These are phyloP conservation scores for Anabas testudineus DNA, from an alignment of 2,797 vertebrate genomes.

Conservation along the genomic window DNA sequence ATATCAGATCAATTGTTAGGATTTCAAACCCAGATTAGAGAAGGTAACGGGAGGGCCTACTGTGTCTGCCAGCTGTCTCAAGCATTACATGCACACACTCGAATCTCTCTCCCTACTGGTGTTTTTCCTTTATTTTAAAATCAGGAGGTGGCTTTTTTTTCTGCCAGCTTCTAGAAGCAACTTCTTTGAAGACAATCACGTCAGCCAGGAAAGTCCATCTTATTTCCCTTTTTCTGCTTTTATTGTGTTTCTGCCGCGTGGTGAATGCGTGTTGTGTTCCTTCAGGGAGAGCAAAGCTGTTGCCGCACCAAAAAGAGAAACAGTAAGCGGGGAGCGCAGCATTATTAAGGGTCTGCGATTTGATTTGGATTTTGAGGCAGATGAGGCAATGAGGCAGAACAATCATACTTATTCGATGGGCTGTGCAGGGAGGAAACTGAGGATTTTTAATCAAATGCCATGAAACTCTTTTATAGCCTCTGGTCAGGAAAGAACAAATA, in stretches of 20 bases:
- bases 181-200: slow-evolving; percentile 28
- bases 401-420: slow-evolving; percentile 57
- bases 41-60: slow-evolving; percentile 4
- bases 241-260: slow-evolving; percentile 18
- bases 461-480: slow-evolving; percentile 49
- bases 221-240: slow-evolving; percentile 1
- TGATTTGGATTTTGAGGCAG: slow-evolving; percentile 56
- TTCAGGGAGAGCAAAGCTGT: slow-evolving; percentile 7
- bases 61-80: neutral
- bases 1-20: slow-evolving; percentile 22
- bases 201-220: slow-evolving; percentile 26
- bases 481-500: slow-evolving; percentile 52
- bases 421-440: slow-evolving; percentile 30
- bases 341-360: slow-evolving; percentile 42
- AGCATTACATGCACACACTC: slow-evolving; percentile 35
- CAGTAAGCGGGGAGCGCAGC: slow-evolving; percentile 15
- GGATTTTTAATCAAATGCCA: slow-evolving; percentile 63
- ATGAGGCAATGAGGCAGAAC: slow-evolving; percentile 53
- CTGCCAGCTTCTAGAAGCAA: slow-evolving; percentile 26
- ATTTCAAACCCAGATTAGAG: slow-evolving; percentile 38
- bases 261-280: slow-evolving; percentile 3
- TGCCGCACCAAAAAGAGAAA: slow-evolving; percentile 7
- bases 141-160: slow-evolving; percentile 23
- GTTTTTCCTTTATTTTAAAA: slow-evolving; percentile 23
- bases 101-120: slow-evolving; percentile 18